Evolutionary conservation across 1,140 invertebrate species (phyloP), one percentile per base, ranked within the genome.

Genomic region (Calephelis virginiensis): DNA sequence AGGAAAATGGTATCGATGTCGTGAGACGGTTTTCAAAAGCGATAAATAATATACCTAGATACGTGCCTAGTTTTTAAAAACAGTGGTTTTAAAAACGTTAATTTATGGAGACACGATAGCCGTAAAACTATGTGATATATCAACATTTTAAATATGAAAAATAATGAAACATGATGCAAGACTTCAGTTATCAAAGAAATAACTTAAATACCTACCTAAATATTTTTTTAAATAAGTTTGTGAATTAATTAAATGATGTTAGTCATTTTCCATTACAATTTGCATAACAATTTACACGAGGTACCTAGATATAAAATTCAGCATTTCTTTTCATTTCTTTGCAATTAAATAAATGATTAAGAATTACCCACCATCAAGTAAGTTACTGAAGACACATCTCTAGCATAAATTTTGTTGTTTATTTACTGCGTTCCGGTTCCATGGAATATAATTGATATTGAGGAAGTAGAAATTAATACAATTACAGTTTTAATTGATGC

Each of bases 391-490:
- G 71, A 73, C 78, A 67, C 76, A 78, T 81, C 80, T 77, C 50
- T 6, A 53, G 50, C 28, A 12, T 17, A 50, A 82, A 74, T 81
- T 72, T 80, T 80, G 72, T 77, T 77, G 80, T 83, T 79, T 83
- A 86, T 85, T 84, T 76, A 78, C 75, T 77, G 73, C 72, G 77
- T 81, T 83, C 85, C 81, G 82, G 77, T 83, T 81, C 78, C 82
- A 82, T 83, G 77, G 80, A 83, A 86, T 86, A 77, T 86, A 86
- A 86, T 88, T 86, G 86, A 84, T 83, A 74, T 80, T 77, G 66
- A 75, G 81, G 80, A 78, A 86, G 87, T 78, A 78, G 77, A 82
- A 83, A 82, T 82, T 82, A 80, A 85, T 80, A 78, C 80, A 81
- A 86, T 84, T 82, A 78, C 75, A 86, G 82, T 77, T 82, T 81